A percentile compares a stretch with the other conserved stretches of the same genome.
Evolutionary conservation across 2,113 vertebrate genomes (phyloP).

Genomic region (Patagioenas fasciata): DNA sequence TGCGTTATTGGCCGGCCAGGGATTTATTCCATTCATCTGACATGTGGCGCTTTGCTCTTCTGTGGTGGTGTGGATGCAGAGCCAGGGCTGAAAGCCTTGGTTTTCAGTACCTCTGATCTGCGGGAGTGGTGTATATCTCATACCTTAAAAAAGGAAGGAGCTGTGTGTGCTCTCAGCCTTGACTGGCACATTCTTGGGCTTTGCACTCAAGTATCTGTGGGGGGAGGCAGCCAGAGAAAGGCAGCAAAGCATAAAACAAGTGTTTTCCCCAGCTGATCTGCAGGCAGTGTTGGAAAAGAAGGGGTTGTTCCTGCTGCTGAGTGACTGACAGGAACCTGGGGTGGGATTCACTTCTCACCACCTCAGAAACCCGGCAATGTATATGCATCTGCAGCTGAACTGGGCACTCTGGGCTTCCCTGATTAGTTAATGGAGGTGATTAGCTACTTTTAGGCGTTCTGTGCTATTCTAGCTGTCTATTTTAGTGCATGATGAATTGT

Average conservation of each 20-base stretch:
- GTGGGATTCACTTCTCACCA: background rate
- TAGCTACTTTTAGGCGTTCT: constrained; percentile 3
- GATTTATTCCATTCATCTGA: background rate
- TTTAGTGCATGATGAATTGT: constrained; percentile 1
- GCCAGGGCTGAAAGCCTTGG: background rate
- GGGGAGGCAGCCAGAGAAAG: background rate
- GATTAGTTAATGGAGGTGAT: background rate
- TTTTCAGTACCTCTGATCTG: background rate
- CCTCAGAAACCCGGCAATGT: background rate
- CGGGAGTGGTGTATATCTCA: background rate
- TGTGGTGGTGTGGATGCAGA: background rate
- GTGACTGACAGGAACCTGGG: background rate
- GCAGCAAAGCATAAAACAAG: background rate
- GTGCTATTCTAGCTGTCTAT: background rate
- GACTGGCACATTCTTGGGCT: background rate
- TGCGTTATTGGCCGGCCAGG: too few species aligned
- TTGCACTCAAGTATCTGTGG: background rate
- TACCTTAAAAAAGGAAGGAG: background rate
- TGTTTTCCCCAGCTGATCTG: background rate
- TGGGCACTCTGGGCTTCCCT: background rate
- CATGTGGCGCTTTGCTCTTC: background rate
- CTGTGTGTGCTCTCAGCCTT: background rate
- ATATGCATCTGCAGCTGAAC: background rate
- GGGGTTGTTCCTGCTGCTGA: background rate
- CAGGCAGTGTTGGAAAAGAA: background rate